Evolutionary conservation across 1,140 invertebrate species (phyloP).

Genomic region (Bombus waltoni): DNA sequence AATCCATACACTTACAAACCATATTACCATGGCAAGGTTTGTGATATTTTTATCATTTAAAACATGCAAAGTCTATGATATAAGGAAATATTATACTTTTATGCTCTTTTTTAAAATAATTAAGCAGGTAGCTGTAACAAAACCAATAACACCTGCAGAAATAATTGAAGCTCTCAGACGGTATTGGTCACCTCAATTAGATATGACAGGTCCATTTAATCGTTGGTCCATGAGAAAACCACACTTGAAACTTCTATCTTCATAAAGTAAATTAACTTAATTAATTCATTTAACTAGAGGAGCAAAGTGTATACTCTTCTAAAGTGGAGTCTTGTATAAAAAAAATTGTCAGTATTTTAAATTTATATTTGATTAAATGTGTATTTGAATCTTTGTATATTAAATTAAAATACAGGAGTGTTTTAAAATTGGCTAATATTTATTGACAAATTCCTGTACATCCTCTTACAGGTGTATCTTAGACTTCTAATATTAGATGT

Average conservation of each 20-base stretch:
- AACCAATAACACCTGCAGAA: slow-evolving; percentile 83
- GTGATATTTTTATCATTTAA: slow-evolving; percentile 32
- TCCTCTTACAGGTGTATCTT: slow-evolving; percentile 43
- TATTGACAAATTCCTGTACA: slow-evolving; percentile 63
- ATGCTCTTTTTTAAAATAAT: slow-evolving; percentile 34
- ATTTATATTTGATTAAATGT: not conserved
- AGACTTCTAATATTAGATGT: slow-evolving; percentile 31
- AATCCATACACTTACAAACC: slow-evolving; percentile 81
- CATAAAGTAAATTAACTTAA: slow-evolving; percentile 64
- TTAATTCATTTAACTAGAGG: slow-evolving; percentile 22
- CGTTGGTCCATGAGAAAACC: slow-evolving; percentile 75
- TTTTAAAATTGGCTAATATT: slow-evolving; percentile 66
- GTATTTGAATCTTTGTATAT: not conserved
- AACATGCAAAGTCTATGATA: not conserved
- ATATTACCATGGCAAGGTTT: slow-evolving; percentile 77
- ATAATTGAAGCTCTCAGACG: slow-evolving; percentile 84
- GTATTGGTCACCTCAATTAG: slow-evolving; percentile 82
- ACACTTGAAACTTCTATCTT: slow-evolving; percentile 77
- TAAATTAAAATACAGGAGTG: not conserved
- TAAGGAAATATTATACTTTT: slow-evolving; percentile 10
- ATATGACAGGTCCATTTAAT: slow-evolving; percentile 79
- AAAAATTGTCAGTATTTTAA: slow-evolving; percentile 19
- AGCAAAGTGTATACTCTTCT: not conserved
- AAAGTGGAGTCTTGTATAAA: not conserved
- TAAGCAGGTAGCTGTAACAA: slow-evolving; percentile 71